Evolutionary conservation across 2,888 invertebrate genomes (phyloP).

Genomic region (Cantharis rustica): DNA sequence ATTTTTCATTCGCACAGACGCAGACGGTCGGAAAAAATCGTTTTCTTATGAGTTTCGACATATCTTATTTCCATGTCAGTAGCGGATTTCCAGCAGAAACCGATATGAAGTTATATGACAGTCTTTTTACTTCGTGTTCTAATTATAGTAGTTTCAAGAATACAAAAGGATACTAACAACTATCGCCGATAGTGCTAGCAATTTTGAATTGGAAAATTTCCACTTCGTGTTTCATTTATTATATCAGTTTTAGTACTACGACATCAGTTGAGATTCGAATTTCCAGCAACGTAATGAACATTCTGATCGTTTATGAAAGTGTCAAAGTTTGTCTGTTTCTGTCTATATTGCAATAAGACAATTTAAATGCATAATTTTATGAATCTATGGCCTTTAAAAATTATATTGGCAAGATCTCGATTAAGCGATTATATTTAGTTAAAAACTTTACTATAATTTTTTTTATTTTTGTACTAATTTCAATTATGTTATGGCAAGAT

Average conservation of each 20-base stretch:
- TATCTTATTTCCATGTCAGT: too few species aligned
- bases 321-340: background rate
- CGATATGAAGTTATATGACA: background rate
- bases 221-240: background rate
- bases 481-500: too few species aligned
- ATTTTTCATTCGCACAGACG: too few species aligned
- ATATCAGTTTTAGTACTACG: background rate
- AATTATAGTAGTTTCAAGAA: background rate
- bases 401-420: too few species aligned
- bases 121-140: background rate
- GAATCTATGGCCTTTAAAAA: too few species aligned
- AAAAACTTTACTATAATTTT: too few species aligned
- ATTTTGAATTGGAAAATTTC: background rate
- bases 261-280: background rate
- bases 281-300: background rate
- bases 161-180: background rate
- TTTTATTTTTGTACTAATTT: too few species aligned
- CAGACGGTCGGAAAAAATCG: too few species aligned
- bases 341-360: too few species aligned
- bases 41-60: too few species aligned
- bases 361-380: too few species aligned
- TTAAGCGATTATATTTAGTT: too few species aligned
- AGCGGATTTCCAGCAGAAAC: background rate
- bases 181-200: background rate
- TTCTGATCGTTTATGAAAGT: background rate